A percentile compares a stretch with the other conserved stretches of the same genome.
Evolutionary conservation across 2,797 vertebrate species (phyloP).

Genomic region (Apogon hyalosoma): DNA sequence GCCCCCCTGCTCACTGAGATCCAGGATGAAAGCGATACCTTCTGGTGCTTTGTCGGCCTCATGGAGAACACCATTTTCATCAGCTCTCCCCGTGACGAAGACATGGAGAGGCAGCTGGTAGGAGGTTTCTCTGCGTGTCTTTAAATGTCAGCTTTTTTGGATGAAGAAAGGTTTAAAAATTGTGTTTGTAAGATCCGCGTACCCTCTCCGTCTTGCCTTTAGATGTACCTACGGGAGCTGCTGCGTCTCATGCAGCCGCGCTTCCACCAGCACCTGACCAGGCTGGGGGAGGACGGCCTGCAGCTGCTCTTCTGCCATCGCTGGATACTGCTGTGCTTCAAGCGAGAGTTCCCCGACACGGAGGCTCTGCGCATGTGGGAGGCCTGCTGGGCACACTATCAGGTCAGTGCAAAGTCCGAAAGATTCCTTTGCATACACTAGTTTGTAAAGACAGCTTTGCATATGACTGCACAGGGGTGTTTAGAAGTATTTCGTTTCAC

Average conservation of each 20-base stretch:
- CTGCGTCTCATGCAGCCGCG: conserved; percentile 90
- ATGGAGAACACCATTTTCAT: conserved; percentile 99
- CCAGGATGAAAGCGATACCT: conserved; percentile 96
- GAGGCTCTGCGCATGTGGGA: conserved; percentile 98
- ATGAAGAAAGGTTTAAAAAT: background rate
- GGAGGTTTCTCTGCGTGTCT: conserved; percentile 10
- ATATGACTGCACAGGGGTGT: conserved; percentile 8
- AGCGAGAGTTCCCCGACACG: conserved; percentile 94
- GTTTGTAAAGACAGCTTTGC: conserved; percentile 17
- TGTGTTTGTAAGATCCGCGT: background rate
- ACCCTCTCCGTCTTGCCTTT: conserved; percentile 3
- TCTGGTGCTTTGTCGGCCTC: conserved; percentile 98
- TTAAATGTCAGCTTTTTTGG: conserved; percentile 5
- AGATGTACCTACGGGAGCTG: conserved; percentile 97
- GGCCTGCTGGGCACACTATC: conserved; percentile 99
- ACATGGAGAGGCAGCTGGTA: conserved; percentile 99
- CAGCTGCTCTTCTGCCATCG: conserved; percentile 99
- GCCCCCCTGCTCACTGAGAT: conserved; percentile 96
- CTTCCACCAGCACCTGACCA: conserved; percentile 93
- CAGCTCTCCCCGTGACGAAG: conserved; percentile 96
- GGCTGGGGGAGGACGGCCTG: conserved; percentile 94
- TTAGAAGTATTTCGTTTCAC: background rate
- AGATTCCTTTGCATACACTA: conserved; percentile 22
- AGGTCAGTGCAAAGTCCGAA: conserved; percentile 83
- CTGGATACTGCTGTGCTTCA: conserved; percentile 98